phyloP scores from a whole-genome alignment of 1,140 invertebrate species.

The Dendroctonus valens region DNA sequence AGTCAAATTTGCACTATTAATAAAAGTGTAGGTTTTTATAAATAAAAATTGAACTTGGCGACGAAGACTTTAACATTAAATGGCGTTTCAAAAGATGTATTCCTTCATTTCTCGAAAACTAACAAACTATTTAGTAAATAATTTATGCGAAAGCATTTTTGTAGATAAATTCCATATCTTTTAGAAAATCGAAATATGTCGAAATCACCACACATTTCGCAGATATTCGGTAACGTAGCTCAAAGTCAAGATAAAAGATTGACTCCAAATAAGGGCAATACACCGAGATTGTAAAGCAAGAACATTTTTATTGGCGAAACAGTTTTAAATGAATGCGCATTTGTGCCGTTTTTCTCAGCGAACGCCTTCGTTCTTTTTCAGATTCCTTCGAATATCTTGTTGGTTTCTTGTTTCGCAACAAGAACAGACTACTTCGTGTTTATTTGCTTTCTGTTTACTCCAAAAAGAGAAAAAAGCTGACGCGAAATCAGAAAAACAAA shows the following conservation, averaged over 20 bases:
- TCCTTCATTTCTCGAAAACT: too few species aligned
- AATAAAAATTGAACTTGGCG: too few species aligned
- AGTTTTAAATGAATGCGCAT: slow-evolving; percentile 33
- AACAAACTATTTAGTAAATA: too few species aligned
- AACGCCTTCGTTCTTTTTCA: slow-evolving; percentile 24
- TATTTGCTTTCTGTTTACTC: slow-evolving; percentile 21
- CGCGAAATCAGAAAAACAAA: slow-evolving; percentile 21
- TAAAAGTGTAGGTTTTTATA: too few species aligned
- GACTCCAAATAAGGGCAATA: slow-evolving; percentile 22
- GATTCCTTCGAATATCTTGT: slow-evolving; percentile 17
- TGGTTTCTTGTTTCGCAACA: slow-evolving; percentile 16
- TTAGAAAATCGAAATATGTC: neutral
- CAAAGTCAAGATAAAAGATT: neutral
- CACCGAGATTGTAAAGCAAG: slow-evolving; percentile 24
- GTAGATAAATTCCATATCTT: too few species aligned
- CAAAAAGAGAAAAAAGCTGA: slow-evolving; percentile 17
- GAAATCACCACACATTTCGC: neutral
- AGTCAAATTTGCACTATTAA: too few species aligned
- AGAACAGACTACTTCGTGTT: slow-evolving; percentile 12
- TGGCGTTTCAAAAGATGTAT: too few species aligned
- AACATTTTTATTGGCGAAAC: slow-evolving; percentile 32
- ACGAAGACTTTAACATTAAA: too few species aligned
- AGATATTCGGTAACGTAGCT: neutral
- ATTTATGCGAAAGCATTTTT: too few species aligned
- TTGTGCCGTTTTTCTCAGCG: slow-evolving; percentile 24